Percentiles rank a stretch among this genome's conserved stretches.
phyloP scores from a whole-genome alignment of 1,140 invertebrate genomes.

The Metaphire vulgaris region DNA sequence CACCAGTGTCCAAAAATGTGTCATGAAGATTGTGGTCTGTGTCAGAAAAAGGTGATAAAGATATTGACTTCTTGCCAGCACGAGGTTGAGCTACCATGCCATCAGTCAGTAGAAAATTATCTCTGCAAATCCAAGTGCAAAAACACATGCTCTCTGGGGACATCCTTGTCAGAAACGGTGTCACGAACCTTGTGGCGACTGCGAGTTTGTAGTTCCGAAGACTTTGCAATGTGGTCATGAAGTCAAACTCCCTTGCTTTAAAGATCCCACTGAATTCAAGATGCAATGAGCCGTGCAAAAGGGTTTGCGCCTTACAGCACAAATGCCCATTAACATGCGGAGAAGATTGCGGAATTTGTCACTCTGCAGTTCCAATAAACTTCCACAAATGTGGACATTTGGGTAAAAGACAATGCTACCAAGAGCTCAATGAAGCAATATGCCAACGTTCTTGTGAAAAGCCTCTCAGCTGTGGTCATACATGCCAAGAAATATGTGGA shows the following conservation, averaged over 20 bases:
- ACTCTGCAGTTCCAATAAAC: not conserved
- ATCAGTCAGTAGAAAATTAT: not conserved
- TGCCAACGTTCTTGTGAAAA: conserved; percentile 32
- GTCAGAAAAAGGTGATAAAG: conserved; percentile 27
- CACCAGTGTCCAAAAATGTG: conserved; percentile 40
- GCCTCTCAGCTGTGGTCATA: conserved; percentile 32
- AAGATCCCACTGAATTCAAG: conserved; percentile 19
- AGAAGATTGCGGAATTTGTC: not conserved
- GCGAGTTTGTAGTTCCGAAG: not conserved
- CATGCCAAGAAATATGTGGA: conserved; percentile 32
- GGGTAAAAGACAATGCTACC: conserved; percentile 57
- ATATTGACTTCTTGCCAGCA: not conserved
- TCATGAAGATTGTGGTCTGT: conserved; percentile 36
- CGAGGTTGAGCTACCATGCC: not conserved
- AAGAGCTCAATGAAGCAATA: conserved; percentile 54
- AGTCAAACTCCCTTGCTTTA: conserved; percentile 31
- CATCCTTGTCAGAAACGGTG: not conserved
- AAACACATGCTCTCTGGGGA: not conserved
- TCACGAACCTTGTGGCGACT: not conserved
- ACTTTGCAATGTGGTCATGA: conserved; percentile 34
- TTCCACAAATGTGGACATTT: conserved; percentile 53
- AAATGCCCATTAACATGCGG: conserved; percentile 57
- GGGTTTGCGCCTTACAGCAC: conserved; percentile 55
- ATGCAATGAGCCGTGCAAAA: conserved; percentile 34
- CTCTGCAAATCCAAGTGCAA: not conserved